Percentiles rank a stretch among this genome's conserved stretches.
Evolutionary conservation across 2,113 vertebrate genomes (phyloP).

Genomic region (Neolamprologus falcicula): DNA sequence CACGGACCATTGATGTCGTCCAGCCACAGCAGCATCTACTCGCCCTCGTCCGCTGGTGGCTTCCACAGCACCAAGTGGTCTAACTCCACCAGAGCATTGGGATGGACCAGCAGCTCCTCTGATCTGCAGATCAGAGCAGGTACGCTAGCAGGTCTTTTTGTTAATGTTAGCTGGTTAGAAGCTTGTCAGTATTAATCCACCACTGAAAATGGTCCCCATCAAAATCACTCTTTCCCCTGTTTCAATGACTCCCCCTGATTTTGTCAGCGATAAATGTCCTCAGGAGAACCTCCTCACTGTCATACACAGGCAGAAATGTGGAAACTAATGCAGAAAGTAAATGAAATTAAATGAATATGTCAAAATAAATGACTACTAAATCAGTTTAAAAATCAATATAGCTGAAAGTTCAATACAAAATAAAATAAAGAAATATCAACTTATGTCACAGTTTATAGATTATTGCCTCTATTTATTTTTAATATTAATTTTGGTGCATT

Average conservation of each 20-base stretch:
- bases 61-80: neutral
- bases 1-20: neutral
- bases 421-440: neutral
- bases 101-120: conserved; percentile 28
- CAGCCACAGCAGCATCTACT: conserved; percentile 9
- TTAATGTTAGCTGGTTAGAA: neutral
- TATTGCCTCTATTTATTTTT: neutral
- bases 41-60: neutral
- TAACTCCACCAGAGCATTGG: neutral
- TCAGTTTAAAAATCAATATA: neutral
- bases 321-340: neutral
- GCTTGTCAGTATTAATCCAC: neutral
- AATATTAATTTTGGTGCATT: neutral
- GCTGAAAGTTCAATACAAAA: neutral
- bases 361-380: neutral
- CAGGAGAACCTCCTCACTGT: neutral
- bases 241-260: neutral
- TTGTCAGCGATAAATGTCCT: neutral
- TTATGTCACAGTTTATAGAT: neutral
- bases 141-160: neutral
- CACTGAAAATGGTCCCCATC: neutral
- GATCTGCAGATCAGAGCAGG: neutral
- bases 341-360: neutral
- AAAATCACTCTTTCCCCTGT: neutral
- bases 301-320: neutral